Evolutionary conservation across 64 coral and sea anemone genomes (phyloP).

Genomic region (Cladopsammia gracilis): DNA sequence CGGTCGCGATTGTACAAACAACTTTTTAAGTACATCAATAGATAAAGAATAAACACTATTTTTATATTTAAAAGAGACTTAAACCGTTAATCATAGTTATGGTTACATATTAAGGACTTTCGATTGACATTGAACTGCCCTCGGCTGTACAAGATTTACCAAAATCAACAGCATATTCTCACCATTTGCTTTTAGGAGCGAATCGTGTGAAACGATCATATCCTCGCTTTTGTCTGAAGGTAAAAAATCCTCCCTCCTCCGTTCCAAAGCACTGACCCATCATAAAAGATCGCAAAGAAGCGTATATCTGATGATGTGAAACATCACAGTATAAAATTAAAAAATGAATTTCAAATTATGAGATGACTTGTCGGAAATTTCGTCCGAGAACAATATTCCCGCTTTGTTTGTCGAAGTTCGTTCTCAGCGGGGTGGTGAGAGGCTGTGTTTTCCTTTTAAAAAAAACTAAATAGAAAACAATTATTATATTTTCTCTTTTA

Average conservation of each 20-base stretch:
- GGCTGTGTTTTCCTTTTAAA: neutral
- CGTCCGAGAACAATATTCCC: neutral
- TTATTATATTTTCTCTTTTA: neutral
- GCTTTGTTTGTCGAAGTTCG: neutral
- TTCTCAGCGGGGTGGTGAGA: neutral
- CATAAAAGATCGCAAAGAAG: neutral
- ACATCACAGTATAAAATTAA: neutral
- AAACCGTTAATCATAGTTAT: neutral
- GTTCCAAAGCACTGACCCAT: conserved; percentile 99
- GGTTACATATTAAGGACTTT: too few relatives aligned
- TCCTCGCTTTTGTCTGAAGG: conserved; percentile 87
- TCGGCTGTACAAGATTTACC: neutral
- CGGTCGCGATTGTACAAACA: neutral
- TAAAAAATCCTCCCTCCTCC: conserved; percentile 89
- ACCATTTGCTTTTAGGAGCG: conserved; percentile 94
- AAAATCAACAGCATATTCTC: neutral
- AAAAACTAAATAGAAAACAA: too few relatives aligned
- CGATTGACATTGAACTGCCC: too few relatives aligned
- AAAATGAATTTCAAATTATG: neutral
- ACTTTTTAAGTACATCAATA: too few relatives aligned
- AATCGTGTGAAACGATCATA: conserved; percentile 96
- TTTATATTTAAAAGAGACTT: neutral
- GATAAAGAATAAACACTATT: neutral
- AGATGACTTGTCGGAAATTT: neutral
- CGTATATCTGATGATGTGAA: neutral